A percentile compares a stretch with the other conserved stretches of the same genome.
These are phyloP conservation scores for Bucorvus abyssinicus DNA, from an alignment of 2,797 vertebrate species.

Conservation along the genomic window DNA sequence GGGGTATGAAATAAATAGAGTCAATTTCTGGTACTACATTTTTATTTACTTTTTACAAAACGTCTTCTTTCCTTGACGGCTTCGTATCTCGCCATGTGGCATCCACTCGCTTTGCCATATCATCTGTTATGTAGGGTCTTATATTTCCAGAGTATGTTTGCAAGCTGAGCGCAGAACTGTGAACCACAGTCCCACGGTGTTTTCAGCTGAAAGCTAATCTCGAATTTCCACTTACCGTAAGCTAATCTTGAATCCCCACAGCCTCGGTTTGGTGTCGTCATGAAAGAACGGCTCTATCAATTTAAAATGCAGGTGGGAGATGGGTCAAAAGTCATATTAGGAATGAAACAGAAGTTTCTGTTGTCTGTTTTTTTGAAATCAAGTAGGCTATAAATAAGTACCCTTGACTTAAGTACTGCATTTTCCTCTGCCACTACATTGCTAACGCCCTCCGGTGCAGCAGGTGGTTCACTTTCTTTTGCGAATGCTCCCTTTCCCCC, in stretches of 20 bases:
- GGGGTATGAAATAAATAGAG: constrained; percentile 50
- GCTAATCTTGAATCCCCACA: neutral
- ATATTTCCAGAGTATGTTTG: constrained; percentile 51
- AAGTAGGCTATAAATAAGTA: neutral
- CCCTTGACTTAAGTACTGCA: neutral
- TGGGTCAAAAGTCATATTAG: neutral
- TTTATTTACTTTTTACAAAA: constrained; percentile 59
- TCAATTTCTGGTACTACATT: constrained; percentile 50
- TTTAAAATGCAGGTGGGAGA: neutral
- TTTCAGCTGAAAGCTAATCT: constrained; percentile 19
- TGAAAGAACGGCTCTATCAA: neutral
- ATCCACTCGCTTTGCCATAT: constrained; percentile 42
- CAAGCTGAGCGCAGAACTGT: constrained; percentile 42
- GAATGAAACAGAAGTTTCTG: neutral
- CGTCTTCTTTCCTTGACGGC: constrained; percentile 24
- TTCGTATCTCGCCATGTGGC: constrained; percentile 52
- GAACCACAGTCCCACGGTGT: constrained; percentile 26
- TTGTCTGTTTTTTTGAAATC: neutral
- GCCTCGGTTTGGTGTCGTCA: neutral
- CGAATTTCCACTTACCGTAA: neutral
- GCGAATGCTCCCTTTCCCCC: neutral
- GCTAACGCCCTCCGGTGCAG: neutral
- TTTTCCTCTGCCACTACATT: neutral
- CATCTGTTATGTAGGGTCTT: constrained; percentile 62
- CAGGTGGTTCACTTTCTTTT: neutral